A percentile compares a stretch with the other conserved stretches of the same genome.
These are phyloP conservation scores for Rhopilema esculentum DNA, from an alignment of 30 jellyfish, hydroid and myxozoan species.

Conservation along the genomic window DNA sequence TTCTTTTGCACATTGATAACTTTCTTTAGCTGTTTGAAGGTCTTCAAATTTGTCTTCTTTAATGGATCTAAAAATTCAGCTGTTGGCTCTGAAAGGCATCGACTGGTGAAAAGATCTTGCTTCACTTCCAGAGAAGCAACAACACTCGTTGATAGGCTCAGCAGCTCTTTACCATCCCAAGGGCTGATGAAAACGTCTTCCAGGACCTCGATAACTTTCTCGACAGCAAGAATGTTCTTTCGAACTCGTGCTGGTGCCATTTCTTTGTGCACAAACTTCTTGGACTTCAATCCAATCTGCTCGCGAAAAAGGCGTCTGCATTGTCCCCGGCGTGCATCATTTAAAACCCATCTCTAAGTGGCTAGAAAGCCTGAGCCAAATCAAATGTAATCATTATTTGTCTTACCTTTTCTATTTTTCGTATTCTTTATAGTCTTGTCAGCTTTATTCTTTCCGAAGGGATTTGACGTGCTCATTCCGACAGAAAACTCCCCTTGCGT, in stretches of 20 bases:
- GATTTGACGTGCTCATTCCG: slow-evolving; percentile 33
- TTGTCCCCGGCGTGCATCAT: slow-evolving; percentile 15
- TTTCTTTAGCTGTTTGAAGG: slow-evolving; percentile 35
- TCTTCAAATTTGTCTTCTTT: slow-evolving; percentile 28
- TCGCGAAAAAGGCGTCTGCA: slow-evolving; percentile 11
- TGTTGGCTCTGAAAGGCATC: slow-evolving; percentile 42
- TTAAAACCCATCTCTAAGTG: slow-evolving; percentile 35
- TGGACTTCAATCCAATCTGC: slow-evolving; percentile 39
- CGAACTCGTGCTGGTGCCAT: slow-evolving; percentile 58
- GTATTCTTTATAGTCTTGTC: slow-evolving; percentile 61
- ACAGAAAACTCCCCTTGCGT: slow-evolving; percentile 49
- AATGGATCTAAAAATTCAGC: slow-evolving; percentile 56
- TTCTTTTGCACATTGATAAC: too few relatives aligned
- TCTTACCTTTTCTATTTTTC: slow-evolving; percentile 46
- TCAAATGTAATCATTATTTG: slow-evolving; percentile 44
- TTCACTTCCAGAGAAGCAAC: slow-evolving; percentile 39
- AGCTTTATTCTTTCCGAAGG: slow-evolving; percentile 57
- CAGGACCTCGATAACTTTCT: slow-evolving; percentile 50
- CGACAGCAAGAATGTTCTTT: slow-evolving; percentile 56
- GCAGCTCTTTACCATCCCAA: slow-evolving; percentile 24
- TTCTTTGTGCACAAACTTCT: slow-evolving; percentile 50
- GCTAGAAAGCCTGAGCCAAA: slow-evolving; percentile 47
- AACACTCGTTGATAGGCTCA: slow-evolving; percentile 57
- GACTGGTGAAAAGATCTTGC: slow-evolving; percentile 43
- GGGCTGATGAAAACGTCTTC: slow-evolving; percentile 58